Evolutionary conservation across 2,113 vertebrate species (phyloP).

Genomic region (Cebus imitator): DNA sequence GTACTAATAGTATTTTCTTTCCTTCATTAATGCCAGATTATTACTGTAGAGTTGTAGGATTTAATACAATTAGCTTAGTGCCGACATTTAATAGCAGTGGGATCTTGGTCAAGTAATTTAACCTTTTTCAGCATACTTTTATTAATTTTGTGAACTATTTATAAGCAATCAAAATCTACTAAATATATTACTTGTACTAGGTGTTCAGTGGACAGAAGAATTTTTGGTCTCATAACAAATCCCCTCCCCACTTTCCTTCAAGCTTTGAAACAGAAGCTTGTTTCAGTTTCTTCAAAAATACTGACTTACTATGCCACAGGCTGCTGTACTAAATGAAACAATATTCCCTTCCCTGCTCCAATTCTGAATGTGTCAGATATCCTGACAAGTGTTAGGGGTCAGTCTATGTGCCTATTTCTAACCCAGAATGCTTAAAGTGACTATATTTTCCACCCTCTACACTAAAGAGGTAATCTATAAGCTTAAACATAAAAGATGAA

Average conservation of each 20-base stretch:
- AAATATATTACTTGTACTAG: background rate
- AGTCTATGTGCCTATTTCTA: background rate
- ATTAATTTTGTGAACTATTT: constrained; percentile 44
- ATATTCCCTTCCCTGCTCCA: background rate
- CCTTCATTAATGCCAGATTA: background rate
- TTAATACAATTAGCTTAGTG: constrained; percentile 1
- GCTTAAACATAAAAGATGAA: background rate
- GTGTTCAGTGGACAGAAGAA: background rate
- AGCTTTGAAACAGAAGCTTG: background rate
- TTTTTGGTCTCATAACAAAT: background rate
- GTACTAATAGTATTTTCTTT: constrained; percentile 12
- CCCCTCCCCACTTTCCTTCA: background rate
- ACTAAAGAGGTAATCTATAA: background rate
- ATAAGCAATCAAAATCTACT: background rate
- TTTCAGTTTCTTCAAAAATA: background rate
- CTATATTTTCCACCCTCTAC: background rate
- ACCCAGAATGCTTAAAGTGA: background rate
- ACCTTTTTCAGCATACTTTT: background rate
- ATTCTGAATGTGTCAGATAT: constrained; percentile 10
- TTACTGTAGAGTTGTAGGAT: background rate
- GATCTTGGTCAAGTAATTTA: constrained; percentile 30
- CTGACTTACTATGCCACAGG: background rate
- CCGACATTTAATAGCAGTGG: constrained; percentile 6
- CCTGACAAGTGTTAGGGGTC: background rate
- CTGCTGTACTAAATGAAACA: background rate